Evolutionary conservation across 2,888 invertebrate species (phyloP), one percentile per base, ranked within the genome.

Genomic region (Stomorhina lunata): DNA sequence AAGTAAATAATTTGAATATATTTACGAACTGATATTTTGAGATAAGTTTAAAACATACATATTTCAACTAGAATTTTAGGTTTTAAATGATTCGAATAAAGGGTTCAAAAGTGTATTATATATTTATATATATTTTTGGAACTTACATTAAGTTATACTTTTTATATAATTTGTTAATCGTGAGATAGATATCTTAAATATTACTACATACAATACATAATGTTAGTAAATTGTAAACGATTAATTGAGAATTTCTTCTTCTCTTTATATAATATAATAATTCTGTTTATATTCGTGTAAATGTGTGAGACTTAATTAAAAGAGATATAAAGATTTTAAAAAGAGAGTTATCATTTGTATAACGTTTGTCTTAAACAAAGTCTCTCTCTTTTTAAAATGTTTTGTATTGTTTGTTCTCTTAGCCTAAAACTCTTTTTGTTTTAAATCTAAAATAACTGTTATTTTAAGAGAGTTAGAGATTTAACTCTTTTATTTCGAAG

Each of bases 191-290:
- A 10, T 40, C 40, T 63, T 73, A 53, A 63, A 55, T 15, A 32
- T 55, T 65, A 55, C 9, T 65, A 65, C 65, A 75, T 65, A 75
- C 65, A 65, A n/a, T 55, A 63, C 27, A 37, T 17, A 63, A 50
- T 40, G 29, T 65, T 73, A 65, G 73, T 65, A 25, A 43, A 55
- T 32, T 34, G n/a, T 43, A 45, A 75, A 27, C 12, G 55, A 17
- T 48, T 59, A 61, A 40, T 57, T 71, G 57, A 15, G 10, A 7
- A 17, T 27, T 29, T 27, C 17, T 50, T 25, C 22, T 25, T 20
- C 61, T 27, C 6, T 40, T n/a, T 25, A 40, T 15, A 55, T 25
- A 48, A n/a, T 22, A 55, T 9, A 32, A 25, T 63, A 0, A 17
- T 45, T 40, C 9, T 25, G 6, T 32, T 29, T 43, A 55, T 22